These are phyloP conservation scores for Synchiropus splendidus DNA, from an alignment of 2,113 vertebrate species.

Conservation along the genomic window DNA sequence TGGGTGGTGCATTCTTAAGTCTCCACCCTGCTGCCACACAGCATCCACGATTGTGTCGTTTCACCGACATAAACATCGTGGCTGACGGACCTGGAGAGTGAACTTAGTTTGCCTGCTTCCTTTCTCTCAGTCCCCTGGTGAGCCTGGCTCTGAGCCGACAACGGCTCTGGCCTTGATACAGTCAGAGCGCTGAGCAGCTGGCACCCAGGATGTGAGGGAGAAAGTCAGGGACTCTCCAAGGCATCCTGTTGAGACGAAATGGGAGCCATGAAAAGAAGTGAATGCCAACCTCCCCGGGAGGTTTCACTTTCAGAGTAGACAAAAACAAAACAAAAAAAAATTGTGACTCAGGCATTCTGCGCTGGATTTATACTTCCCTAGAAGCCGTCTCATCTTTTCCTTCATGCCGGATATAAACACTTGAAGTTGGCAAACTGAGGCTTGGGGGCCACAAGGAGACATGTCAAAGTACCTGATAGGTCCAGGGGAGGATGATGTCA, in stretches of 20 bases:
- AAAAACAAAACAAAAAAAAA: background rate
- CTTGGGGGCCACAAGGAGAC: no score
- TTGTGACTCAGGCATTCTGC: no score
- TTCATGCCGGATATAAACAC: no score
- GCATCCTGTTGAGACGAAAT: conserved; percentile 18
- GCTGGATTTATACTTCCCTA: no score
- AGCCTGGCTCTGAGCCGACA: conserved; percentile 16
- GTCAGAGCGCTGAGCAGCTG: conserved; percentile 23
- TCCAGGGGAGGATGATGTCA: no score
- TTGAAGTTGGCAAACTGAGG: no score
- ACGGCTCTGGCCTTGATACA: conserved; percentile 16
- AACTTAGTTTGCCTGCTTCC: conserved; percentile 8
- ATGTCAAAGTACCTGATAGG: no score
- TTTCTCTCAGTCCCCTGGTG: conserved; percentile 3
- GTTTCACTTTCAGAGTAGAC: background rate
- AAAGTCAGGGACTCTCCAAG: conserved; percentile 44
- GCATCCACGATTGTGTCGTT: conserved; percentile 22
- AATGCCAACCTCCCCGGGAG: background rate
- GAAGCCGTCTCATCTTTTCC: no score
- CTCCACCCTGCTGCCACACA: conserved; percentile 17
- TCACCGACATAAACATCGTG: conserved; percentile 20
- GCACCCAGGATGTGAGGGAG: conserved; percentile 34
- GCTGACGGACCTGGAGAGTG: conserved; percentile 34
- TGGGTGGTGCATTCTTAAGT: conserved; percentile 25
- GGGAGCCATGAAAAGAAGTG: conserved; percentile 4